Base-by-base conservation (phyloP, 2,113 vertebrate genomes). In the Oostethus manadensis region DNA sequence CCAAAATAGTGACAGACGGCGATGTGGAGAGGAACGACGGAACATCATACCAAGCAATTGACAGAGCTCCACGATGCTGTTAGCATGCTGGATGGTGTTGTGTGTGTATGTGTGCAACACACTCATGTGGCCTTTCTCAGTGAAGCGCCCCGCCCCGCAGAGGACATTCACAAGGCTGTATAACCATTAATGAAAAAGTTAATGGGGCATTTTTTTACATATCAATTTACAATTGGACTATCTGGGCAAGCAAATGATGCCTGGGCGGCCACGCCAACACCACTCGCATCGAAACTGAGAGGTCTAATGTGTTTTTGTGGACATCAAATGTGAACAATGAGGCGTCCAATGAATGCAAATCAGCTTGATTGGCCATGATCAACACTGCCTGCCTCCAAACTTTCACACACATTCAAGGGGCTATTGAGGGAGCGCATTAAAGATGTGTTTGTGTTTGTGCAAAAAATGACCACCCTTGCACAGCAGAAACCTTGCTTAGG, bases 151-250 rank as follows among this genome's bases (percentile, higher is more conserved):
- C 83, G 86, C 88, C 90, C 89, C 77, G 91, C 90, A 88, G 91
- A 92, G 89, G 90, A 90, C 90, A 89, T 91, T 91, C 89, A 89
- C 90, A 96, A 94, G 93, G 92, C 91, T 93, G 95, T 94, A 94
- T 93, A 94, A 93, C 92, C 96, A 99, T 99, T 98, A 98, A 98
- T 98, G 95, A 98, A 97, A 96, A 98, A 98, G 95, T 97, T 99
- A 99, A 99, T 99, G 96, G 94, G 90, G 92, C 95, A 96, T 98
- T 95, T 95, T 98, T 93, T 94, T 96, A 96, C 93, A 93, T 96
- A 98, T 98, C 95, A 96, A 98, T 98, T 98, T 97, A 95, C 94
- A 95, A 94, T 94, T 81, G 93, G 93, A 94, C 93, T 94, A 91
- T 96, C 93, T 93, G 90, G 93, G 91, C 88, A 92, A 91, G 93